These are phyloP conservation scores for Lissonota sp. DNA, from an alignment of 2,888 invertebrate species.

Conservation along the genomic window DNA sequence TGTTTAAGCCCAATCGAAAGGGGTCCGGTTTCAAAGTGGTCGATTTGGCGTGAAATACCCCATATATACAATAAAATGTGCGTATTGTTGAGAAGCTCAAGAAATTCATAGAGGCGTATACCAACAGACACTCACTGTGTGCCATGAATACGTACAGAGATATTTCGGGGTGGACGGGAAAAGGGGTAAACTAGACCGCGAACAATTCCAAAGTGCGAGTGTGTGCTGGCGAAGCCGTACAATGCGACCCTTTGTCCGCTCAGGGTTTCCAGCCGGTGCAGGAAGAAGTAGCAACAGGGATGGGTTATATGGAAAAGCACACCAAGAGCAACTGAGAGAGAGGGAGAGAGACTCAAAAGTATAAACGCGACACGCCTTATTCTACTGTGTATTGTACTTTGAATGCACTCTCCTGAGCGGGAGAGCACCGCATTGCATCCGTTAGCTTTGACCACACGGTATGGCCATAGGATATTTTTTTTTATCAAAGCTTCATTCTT, in stretches of 20 bases:
- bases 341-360: conserved; percentile 38
- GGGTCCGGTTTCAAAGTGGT: too few relatives aligned
- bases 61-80: conserved; percentile 32
- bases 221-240: conserved; percentile 44
- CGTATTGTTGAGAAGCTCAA: conserved; percentile 36
- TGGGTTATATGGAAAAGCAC: conserved; percentile 12
- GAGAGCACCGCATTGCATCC: conserved; percentile 15
- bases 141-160: conserved; percentile 37
- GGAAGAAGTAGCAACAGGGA: conserved; percentile 12
- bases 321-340: conserved; percentile 37
- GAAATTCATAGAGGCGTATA: conserved; percentile 24
- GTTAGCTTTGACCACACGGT: conserved; percentile 51
- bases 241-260: conserved; percentile 54
- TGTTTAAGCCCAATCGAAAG: too few relatives aligned
- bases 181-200: conserved; percentile 53
- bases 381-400: conserved; percentile 20
- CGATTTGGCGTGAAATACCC: too few relatives aligned
- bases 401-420: conserved; percentile 31
- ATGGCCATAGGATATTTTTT: conserved; percentile 35
- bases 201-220: conserved; percentile 50
- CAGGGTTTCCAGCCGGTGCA: conserved; percentile 23
- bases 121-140: neutral
- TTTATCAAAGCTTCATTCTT: conserved; percentile 48
- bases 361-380: conserved; percentile 59
- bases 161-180: conserved; percentile 5